Evolutionary conservation across 2,888 invertebrate genomes (phyloP).

Genomic region (Ectobius pallidus): DNA sequence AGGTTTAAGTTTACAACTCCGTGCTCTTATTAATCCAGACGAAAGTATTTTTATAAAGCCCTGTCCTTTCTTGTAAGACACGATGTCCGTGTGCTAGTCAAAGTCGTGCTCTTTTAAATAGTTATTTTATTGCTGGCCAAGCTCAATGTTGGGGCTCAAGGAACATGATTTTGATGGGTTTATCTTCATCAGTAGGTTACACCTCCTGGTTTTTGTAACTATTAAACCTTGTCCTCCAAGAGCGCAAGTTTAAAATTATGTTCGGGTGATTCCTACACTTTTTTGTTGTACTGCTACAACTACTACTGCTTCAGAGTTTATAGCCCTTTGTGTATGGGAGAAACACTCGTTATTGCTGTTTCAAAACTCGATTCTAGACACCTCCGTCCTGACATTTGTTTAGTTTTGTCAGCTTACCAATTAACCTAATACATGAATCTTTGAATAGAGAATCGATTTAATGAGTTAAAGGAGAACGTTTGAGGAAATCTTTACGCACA

Average conservation of each 20-base stretch:
- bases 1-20: no score
- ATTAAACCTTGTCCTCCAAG: conserved; percentile 3
- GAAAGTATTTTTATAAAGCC: no score
- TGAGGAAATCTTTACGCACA: no score
- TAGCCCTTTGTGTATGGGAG: background rate
- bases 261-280: background rate
- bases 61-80: no score
- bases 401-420: background rate
- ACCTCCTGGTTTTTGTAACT: conserved; percentile 17
- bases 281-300: background rate
- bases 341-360: background rate
- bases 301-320: background rate
- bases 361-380: background rate
- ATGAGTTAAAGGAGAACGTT: no score
- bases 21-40: no score
- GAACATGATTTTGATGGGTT: conserved; percentile 21
- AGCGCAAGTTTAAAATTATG: conserved; percentile 18
- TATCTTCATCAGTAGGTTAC: conserved; percentile 23
- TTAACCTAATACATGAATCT: background rate
- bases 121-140: background rate
- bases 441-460: conserved; percentile 6
- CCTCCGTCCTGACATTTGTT: background rate
- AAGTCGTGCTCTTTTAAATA: background rate
- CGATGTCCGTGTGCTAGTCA: no score
- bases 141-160: background rate